Base-by-base conservation (phyloP, 2,113 vertebrate species). In the Urocynchramus pylzowi region DNA sequence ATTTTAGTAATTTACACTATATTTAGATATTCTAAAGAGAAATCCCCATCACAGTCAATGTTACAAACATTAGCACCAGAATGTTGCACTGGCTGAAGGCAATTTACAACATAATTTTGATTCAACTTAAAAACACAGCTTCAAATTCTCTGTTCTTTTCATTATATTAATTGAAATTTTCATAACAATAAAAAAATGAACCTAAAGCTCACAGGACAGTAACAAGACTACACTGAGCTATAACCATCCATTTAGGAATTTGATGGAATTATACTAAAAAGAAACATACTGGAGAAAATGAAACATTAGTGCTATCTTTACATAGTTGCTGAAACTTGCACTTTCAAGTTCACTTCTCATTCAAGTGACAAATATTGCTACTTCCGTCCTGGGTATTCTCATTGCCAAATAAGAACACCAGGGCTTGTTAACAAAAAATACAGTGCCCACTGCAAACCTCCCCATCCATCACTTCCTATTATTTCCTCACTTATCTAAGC, bases 311-410 rank as follows among this genome's bases (percentile, higher is more conserved):
- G 7, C 17, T 59, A 8, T 31, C 42, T 57, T 53, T 30, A n/a
- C 3, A 0, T 12, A 15, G 8, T 28, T 76, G 15, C 8, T 65
- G 11, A 64, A 93, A 71, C 4, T 68, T 3, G 0, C 11, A 35
- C 7, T 33, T 65, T 13, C 30, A 71, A n/a, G 14, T 50, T 68
- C 35, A n/a, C 22, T 18, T 61, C 27, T 69, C 68, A 30, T 47
- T 76, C n/a, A 73, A 80, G 26, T 14, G 35, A 56, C 24, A 82
- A 89, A 67, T 14, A 49, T 3, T 47, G 7, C 2, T 81, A 10
- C 21, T 33, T 84, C 11, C 2, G 0, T 45, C 63, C 50, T 64
- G 37, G 73, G 3, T 10, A 26, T 63, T 64, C 27, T 69, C 22
- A n/a, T 44, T 44, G 39, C 15, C 16, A 37, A 24, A 37, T 7